Base-by-base conservation (phyloP, 2,113 vertebrate genomes). In the Salvator merianae region DNA sequence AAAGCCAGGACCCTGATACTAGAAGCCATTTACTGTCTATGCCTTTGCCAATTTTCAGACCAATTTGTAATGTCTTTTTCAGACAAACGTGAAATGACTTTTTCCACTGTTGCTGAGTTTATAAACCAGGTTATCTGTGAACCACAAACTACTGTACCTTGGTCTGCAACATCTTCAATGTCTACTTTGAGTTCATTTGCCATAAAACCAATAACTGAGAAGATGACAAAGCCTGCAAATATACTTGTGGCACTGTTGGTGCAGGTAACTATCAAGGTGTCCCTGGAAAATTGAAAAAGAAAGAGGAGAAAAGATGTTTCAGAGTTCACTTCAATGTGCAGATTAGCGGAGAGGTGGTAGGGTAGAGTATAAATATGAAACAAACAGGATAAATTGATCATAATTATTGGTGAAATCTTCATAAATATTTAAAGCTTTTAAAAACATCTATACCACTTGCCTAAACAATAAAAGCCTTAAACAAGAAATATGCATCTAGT, bases 151-250 rank as follows among this genome's bases (percentile, higher is more conserved):
- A 30, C 32, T 32, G 43, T 95, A 99, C 99, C 99, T 98, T 99
- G 98, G 93, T 99, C 98, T 3, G 99, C 99, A 90, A 99, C 99
- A 22, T 97, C 95, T 92, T 99, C 98, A 28, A 99, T 99, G 18
- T 98, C 97, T 84, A 99, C 98, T 93, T 99, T 98, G 87, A 99
- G 95, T 69, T 99, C 98, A 0, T 99, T 98, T 80, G 99, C 99
- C 99, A 99, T 99, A 96, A 99, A 99, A 83, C 99, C 99, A 30
- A 99, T 99, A 34, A 99, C 99, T 0, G 98, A 99, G 95, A 99
- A 99, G 94, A 99, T 99, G 95, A 99, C 98, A 55, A 99, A 99
- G 30, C 98, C 99, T 1, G 99, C 99, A 88, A 99, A 99, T 91
- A 99, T 98, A 86, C 99, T 99, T 0, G 99, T 99, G 93, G 98